Evolutionary conservation across 2,888 invertebrate species (phyloP), one percentile per base, ranked within the genome.

Genomic region (Caenorhabditis sp.): DNA sequence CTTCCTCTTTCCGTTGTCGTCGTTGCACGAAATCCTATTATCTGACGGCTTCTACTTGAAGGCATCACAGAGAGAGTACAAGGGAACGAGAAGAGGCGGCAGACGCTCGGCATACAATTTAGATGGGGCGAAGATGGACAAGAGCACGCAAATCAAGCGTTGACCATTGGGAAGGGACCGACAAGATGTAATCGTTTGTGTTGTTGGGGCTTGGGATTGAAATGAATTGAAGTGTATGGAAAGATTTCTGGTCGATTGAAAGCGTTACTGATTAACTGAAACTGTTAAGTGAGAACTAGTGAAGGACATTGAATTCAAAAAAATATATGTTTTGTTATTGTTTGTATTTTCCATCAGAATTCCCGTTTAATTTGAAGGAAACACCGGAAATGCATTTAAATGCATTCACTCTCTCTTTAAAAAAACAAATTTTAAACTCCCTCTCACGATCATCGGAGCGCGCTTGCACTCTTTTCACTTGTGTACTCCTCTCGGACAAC

Each of bases 21-120:
- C 69, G 77, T 76, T 59, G 63, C 77, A 77, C 77, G 77, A 77
- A 77, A 77, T 77, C 77, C 77, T 77, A 77, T 77, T 77, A 77
- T 77, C 77, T 70, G 77, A 69, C 77, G 69, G 77, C 77, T 77
- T 77, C 77, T 77, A 77, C 77, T 77, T 77, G 77, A 70, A 77
- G 63, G 51, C 31, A 44, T 35, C 26, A 24, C 2, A 35, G 51
- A 69, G 54, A 70, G 31, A 63, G 61, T 69, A 38, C 54, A 19
- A 7, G 1, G 4, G 8, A 35, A 26, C 31, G 10, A n/a, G 38
- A 38, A 51, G 69, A 38, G 41, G 16, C 51, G 49, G 28, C 41
- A 35, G 19, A 61, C 16, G n/a, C 19, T 4, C 19, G 38, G 31
- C 77, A 77, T 77, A 77, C 77, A 77, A 77, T 77, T 77, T 70